phyloP scores from a whole-genome alignment of 2,888 invertebrate species.

The Ectropis crepuscularia region DNA sequence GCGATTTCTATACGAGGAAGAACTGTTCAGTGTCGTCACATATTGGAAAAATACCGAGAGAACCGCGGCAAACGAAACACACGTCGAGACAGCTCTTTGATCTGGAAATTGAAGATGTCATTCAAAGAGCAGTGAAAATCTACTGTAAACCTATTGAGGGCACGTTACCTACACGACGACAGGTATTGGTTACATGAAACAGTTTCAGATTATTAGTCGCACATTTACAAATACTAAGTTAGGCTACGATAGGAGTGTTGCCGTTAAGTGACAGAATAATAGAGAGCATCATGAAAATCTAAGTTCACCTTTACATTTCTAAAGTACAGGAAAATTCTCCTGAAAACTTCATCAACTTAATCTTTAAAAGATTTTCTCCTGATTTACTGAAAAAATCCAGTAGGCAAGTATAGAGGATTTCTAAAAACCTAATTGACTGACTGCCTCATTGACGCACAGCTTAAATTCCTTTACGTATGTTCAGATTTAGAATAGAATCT shows the following conservation, averaged over 20 bases:
- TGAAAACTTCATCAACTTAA: too few relatives aligned
- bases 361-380: too few relatives aligned
- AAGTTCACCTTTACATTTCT: too few relatives aligned
- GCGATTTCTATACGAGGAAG: slow-evolving; percentile 11
- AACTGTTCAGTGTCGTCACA: slow-evolving; percentile 30
- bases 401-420: too few relatives aligned
- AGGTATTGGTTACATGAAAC: slow-evolving; percentile 31
- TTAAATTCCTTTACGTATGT: not conserved
- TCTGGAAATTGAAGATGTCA: slow-evolving; percentile 56
- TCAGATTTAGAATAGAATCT: not conserved
- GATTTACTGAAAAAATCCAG: too few relatives aligned
- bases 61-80: slow-evolving; percentile 49
- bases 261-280: too few relatives aligned
- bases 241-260: too few relatives aligned
- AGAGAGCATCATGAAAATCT: too few relatives aligned
- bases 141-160: slow-evolving; percentile 36
- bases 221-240: not conserved
- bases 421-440: too few relatives aligned
- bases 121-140: slow-evolving; percentile 50
- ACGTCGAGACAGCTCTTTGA: slow-evolving; percentile 48
- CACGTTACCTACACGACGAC: slow-evolving; percentile 18
- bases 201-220: not conserved
- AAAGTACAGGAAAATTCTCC: not conserved
- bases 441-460: not conserved
- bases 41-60: slow-evolving; percentile 48